A percentile compares a stretch with the other conserved stretches of the same genome.
Conservation (phyloP, 2,888 invertebrate species). For the Miltochrista miniata region DNA sequence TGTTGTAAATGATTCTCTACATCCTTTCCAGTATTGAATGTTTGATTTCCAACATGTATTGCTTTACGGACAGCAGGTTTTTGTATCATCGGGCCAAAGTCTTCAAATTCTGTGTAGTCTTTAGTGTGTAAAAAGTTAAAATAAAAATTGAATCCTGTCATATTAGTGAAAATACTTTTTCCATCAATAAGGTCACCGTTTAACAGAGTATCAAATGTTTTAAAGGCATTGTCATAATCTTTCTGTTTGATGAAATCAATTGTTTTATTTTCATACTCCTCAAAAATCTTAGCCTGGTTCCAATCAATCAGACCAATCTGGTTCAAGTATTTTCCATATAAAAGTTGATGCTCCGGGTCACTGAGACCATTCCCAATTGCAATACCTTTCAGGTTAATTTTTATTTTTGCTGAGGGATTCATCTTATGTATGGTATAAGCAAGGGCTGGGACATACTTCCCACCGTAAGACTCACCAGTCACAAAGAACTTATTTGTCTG, state of each 20-base stretch:
- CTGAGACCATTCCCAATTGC: conserved; percentile 92
- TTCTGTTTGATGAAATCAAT: conserved; percentile 84
- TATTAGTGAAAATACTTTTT: conserved; percentile 87
- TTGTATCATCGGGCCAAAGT: conserved; percentile 86
- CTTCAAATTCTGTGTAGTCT: conserved; percentile 76
- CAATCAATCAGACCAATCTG: conserved; percentile 89
- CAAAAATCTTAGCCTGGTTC: conserved; percentile 84
- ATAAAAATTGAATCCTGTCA: conserved; percentile 90
- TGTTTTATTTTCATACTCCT: conserved; percentile 84
- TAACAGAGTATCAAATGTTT: conserved; percentile 87
- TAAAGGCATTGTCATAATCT: conserved; percentile 88
- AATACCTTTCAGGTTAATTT: conserved; percentile 88
- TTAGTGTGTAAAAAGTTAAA: conserved; percentile 88
- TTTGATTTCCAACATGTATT: conserved; percentile 93
- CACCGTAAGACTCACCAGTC: conserved; percentile 95
- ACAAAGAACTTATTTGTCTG: conserved; percentile 91
- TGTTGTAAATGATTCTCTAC: conserved; percentile 88
- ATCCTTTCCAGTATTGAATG: conserved; percentile 85
- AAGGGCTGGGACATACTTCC: conserved; percentile 90
- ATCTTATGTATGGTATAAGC: conserved; percentile 88
- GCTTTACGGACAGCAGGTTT: conserved; percentile 85
- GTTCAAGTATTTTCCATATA: conserved; percentile 91
- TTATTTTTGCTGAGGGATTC: conserved; percentile 85
- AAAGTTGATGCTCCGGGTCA: conserved; percentile 90
- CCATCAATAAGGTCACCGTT: conserved; percentile 86